Percentiles rank a stretch among this genome's conserved stretches.
phyloP scores from a whole-genome alignment of 2,797 vertebrate genomes.

The Acanthiza pusilla region DNA sequence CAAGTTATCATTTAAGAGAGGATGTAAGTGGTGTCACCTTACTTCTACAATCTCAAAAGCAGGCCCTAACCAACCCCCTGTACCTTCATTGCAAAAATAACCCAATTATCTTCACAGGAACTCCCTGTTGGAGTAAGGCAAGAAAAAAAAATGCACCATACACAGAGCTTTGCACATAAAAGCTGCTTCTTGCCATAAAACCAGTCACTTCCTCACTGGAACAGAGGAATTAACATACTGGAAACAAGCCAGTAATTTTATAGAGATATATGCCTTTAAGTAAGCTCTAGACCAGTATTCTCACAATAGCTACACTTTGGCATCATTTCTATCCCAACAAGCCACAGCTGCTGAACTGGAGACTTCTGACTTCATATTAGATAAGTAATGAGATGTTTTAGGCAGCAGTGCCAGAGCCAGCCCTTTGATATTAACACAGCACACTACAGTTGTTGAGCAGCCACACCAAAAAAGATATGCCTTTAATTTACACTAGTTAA shows the following conservation, averaged over 20 bases:
- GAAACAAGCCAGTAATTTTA: conserved; percentile 26
- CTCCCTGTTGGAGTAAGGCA: not conserved
- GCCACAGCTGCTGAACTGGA: conserved; percentile 31
- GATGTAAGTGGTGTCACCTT: not conserved
- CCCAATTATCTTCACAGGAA: not conserved
- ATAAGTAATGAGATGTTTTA: not conserved
- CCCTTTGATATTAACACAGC: conserved; percentile 21
- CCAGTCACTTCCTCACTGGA: conserved; percentile 4
- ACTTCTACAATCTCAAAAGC: not conserved
- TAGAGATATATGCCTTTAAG: conserved; percentile 14
- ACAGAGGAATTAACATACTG: conserved; percentile 35
- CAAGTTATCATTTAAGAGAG: not conserved
- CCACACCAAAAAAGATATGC: not conserved
- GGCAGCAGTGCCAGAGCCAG: not conserved
- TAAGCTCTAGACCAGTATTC: not conserved
- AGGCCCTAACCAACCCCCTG: not conserved
- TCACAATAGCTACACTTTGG: not conserved
- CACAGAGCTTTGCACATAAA: conserved; percentile 4
- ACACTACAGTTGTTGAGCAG: not conserved
- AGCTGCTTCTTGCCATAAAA: conserved; percentile 18
- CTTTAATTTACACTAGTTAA: not conserved
- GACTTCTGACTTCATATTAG: conserved; percentile 7
- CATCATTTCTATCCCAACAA: conserved; percentile 20
- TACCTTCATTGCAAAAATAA: not conserved
- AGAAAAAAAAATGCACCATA: not conserved